phyloP scores from a whole-genome alignment of 2,888 invertebrate genomes.

The Carterocephalus palaemon region DNA sequence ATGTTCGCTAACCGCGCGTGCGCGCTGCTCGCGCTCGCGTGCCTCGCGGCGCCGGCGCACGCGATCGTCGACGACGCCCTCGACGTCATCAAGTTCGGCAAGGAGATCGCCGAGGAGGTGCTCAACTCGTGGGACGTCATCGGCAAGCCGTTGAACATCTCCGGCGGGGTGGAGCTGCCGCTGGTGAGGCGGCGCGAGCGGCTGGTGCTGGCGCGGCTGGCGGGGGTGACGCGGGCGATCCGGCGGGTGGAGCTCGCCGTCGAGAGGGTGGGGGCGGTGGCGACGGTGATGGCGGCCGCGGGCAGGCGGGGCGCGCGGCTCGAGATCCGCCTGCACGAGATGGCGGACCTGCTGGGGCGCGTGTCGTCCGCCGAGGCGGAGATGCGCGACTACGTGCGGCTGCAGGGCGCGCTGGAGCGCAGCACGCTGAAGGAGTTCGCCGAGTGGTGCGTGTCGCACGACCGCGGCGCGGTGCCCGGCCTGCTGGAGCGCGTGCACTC shows the following conservation, averaged over 20 bases:
- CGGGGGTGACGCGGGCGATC: constrained; percentile 52
- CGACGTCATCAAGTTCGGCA: constrained; percentile 79
- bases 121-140: constrained; percentile 82
- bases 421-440: constrained; percentile 86
- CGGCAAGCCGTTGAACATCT: constrained; percentile 73
- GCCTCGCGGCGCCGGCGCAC: constrained; percentile 45
- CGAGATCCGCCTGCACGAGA: constrained; percentile 80
- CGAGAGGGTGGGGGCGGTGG: constrained; percentile 50
- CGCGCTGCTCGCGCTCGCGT: constrained; percentile 49
- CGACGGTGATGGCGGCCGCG: constrained; percentile 60
- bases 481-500: constrained; percentile 83
- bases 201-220: constrained; percentile 75
- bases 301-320: constrained; percentile 64
- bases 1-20: constrained; percentile 55
- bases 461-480: constrained; percentile 81
- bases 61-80: constrained; percentile 79
- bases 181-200: constrained; percentile 80
- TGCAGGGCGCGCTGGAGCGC: constrained; percentile 77
- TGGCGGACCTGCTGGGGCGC: constrained; percentile 79
- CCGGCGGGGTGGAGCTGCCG: constrained; percentile 79
- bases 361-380: constrained; percentile 79
- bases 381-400: constrained; percentile 79
- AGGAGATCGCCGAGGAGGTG: constrained; percentile 80
- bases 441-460: constrained; percentile 83
- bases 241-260: constrained; percentile 51